Percentiles rank a stretch among this genome's conserved stretches.
Conservation (phyloP, 2,113 vertebrate genomes). For the Brienomyrus longianalis region DNA sequence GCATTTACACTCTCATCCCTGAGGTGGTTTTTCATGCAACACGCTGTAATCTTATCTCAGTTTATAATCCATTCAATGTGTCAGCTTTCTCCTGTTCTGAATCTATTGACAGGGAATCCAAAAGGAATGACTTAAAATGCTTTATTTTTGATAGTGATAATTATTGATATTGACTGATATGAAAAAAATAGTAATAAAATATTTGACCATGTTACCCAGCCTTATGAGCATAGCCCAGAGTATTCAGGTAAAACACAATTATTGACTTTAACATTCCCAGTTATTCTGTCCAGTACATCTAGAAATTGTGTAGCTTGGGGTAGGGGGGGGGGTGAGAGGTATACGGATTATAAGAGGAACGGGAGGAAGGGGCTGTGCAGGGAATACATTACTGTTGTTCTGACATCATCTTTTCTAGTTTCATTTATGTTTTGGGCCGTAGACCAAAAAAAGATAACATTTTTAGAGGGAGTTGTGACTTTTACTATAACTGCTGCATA, state of each 20-base stretch:
- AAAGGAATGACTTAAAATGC: neutral
- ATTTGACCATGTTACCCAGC: neutral
- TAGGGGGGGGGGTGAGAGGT: neutral
- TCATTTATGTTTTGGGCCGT: neutral
- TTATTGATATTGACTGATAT: neutral
- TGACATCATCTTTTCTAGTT: neutral
- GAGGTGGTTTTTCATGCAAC: too few relatives aligned
- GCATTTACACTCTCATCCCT: too few relatives aligned
- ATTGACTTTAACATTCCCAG: neutral
- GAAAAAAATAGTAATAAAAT: neutral
- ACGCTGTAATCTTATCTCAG: neutral
- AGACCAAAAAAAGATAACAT: neutral
- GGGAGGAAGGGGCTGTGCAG: neutral
- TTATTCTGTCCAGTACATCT: neutral
- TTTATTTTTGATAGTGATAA: neutral
- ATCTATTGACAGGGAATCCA: neutral
- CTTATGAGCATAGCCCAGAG: neutral
- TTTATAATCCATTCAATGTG: neutral
- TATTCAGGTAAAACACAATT: neutral
- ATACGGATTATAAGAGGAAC: neutral
- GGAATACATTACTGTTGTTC: neutral
- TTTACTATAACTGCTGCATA: neutral
- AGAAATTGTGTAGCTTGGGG: neutral
- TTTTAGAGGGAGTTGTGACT: neutral
- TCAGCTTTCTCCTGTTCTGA: neutral